These are phyloP conservation scores for Columba livia DNA, from an alignment of 2,113 vertebrate genomes.

Conservation along the genomic window DNA sequence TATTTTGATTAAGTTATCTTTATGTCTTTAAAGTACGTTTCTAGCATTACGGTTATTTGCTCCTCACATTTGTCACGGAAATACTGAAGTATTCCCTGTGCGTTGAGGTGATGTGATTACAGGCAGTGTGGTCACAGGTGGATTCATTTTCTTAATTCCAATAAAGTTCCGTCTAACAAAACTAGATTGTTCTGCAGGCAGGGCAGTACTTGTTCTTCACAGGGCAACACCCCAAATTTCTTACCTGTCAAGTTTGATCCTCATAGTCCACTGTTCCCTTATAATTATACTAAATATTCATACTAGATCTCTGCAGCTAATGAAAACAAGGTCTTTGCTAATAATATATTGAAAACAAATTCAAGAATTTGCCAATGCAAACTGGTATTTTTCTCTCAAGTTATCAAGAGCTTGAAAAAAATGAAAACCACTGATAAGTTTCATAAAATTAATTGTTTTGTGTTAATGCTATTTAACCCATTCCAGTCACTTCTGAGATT, in stretches of 20 bases:
- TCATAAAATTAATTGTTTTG: neutral
- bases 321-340: neutral
- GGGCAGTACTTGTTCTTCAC: neutral
- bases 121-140: neutral
- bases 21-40: neutral
- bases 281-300: neutral
- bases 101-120: neutral
- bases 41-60: neutral
- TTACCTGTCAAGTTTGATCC: neutral
- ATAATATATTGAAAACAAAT: neutral
- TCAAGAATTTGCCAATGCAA: neutral
- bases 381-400: neutral
- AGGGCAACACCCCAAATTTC: neutral
- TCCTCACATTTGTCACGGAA: neutral
- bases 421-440: neutral
- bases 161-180: neutral
- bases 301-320: neutral
- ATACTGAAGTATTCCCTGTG: neutral
- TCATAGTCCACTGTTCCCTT: neutral
- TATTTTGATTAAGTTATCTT: neutral
- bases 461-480: neutral
- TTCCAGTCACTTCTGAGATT: neutral
- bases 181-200: neutral
- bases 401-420: neutral
- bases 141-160: neutral